Base-by-base conservation (phyloP, 2,888 invertebrate species). In the Scrobipalpa atriplicella region DNA sequence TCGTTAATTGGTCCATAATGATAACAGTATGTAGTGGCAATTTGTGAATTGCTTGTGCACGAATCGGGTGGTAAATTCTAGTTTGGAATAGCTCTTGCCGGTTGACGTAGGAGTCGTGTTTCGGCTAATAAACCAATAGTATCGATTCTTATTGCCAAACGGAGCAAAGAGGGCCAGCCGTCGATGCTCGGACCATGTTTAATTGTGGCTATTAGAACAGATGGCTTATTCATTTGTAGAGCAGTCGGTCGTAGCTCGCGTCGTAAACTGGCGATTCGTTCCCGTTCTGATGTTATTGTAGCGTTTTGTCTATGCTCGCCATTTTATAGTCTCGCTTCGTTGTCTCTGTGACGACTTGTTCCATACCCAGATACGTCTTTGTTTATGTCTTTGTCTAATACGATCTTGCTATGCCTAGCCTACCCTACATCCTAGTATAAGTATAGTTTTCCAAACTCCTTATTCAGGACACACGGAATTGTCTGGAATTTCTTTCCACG, bases 181-280 rank as follows among this genome's bases (percentile, higher is more conserved):
- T 69, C 74, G 73, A 74, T 76, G 78, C 81, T 81, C 81, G 81
- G 82, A 85, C 84, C 88, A 87, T 90, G 91, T 91, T 92, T 92
- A 92, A 92, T 92, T 92, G 92, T 85, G 79, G 83, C 92, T 86
- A 92, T 92, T 92, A 91, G 90, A 89, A 86, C 91, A 91, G 92
- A 92, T 92, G 91, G 92, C 92, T 92, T 92, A 92, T 92, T 92
- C 92, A 92, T 92, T 92, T 92, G 92, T 92, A 92, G 91, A 92
- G 89, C 91, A 92, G 79, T 90, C 89, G 91, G 86, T 87, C 90
- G 90, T 87, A 87, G 90, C 83, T 87, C 85, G 84, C 86, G 90
- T 92, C 92, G 92, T 92, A 92, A 92, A 92, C 90, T 90, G 85
- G 87, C 87, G 86, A 91, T 92, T 89, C 88, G 91, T 91, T 91